phyloP scores from a whole-genome alignment of 2,113 vertebrate genomes.

The Trichomycterus rosablanca region DNA sequence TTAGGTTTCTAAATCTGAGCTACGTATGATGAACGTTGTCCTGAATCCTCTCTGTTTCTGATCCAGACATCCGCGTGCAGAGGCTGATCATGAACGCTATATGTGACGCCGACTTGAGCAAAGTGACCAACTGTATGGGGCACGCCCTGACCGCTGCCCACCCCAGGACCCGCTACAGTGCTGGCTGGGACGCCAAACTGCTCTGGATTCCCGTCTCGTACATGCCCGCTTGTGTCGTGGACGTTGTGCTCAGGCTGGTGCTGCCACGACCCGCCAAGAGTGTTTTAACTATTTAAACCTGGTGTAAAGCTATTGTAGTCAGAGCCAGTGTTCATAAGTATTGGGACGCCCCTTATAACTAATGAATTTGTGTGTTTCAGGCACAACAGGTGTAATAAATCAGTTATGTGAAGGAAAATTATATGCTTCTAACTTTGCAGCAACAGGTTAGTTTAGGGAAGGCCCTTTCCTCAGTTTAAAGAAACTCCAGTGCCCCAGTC shows the following conservation, averaged over 20 bases:
- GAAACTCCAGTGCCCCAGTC: too few species aligned
- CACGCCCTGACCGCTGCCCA: constrained; percentile 77
- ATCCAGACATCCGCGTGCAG: constrained; percentile 77
- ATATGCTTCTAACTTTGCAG: too few species aligned
- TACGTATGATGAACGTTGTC: too few species aligned
- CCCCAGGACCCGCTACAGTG: constrained; percentile 85
- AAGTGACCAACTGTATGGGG: constrained; percentile 84
- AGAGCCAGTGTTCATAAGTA: neutral
- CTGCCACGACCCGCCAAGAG: constrained; percentile 78
- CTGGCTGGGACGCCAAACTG: constrained; percentile 92
- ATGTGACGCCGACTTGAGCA: constrained; percentile 81
- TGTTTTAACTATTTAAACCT: constrained; percentile 41
- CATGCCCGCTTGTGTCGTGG: constrained; percentile 79
- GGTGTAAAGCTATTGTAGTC: neutral
- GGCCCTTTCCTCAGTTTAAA: too few species aligned
- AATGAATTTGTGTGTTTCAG: too few species aligned
- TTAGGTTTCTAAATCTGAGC: too few species aligned
- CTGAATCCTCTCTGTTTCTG: neutral
- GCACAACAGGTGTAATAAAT: too few species aligned
- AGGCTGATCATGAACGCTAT: constrained; percentile 74
- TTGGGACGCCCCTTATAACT: too few species aligned
- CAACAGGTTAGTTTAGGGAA: too few species aligned
- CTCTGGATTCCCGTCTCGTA: constrained; percentile 90
- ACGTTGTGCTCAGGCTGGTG: constrained; percentile 71
- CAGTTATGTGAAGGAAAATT: too few species aligned